These are phyloP conservation scores for Oryzias melastigma DNA, from an alignment of 2,113 vertebrate genomes.

Conservation along the genomic window DNA sequence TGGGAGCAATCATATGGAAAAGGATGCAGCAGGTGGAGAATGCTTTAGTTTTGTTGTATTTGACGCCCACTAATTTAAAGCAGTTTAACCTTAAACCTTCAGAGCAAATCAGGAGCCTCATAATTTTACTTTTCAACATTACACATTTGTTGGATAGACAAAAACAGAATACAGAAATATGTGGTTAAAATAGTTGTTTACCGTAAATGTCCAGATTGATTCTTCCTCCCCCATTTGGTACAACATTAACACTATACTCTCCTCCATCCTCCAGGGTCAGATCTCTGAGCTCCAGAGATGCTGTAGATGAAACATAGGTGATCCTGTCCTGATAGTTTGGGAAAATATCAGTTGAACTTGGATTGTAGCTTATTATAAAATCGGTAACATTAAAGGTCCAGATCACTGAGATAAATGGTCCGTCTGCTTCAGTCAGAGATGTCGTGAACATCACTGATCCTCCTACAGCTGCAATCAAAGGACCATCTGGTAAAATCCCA, in stretches of 20 bases:
- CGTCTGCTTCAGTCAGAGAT: constrained; percentile 4
- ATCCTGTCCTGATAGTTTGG: constrained; percentile 18
- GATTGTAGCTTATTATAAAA: fast-evolving
- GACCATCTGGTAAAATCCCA: constrained; percentile 30
- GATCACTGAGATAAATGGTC: fast-evolving
- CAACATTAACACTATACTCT: fast-evolving
- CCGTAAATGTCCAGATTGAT: background rate
- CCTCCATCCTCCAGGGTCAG: constrained; percentile 41
- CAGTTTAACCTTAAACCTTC: too few relatives aligned
- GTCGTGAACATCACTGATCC: constrained; percentile 26
- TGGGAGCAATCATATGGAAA: background rate
- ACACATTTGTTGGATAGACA: too few relatives aligned
- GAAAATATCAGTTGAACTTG: fast-evolving
- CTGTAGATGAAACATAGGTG: constrained; percentile 11
- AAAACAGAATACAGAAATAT: too few relatives aligned
- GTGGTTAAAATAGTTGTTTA: constrained; percentile 5
- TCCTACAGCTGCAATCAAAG: constrained; percentile 24
- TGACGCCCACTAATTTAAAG: too few relatives aligned
- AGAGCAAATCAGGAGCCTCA: too few relatives aligned
- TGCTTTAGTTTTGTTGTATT: too few relatives aligned
- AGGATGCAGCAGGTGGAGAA: background rate
- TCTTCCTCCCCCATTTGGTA: fast-evolving
- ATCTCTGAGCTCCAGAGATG: constrained; percentile 53
- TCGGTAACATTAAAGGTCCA: background rate
- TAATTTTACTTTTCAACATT: too few relatives aligned